A percentile compares a stretch with the other conserved stretches of the same genome.
Conservation (phyloP, 2,888 invertebrate species). For the Choristoneura rosaceana region DNA sequence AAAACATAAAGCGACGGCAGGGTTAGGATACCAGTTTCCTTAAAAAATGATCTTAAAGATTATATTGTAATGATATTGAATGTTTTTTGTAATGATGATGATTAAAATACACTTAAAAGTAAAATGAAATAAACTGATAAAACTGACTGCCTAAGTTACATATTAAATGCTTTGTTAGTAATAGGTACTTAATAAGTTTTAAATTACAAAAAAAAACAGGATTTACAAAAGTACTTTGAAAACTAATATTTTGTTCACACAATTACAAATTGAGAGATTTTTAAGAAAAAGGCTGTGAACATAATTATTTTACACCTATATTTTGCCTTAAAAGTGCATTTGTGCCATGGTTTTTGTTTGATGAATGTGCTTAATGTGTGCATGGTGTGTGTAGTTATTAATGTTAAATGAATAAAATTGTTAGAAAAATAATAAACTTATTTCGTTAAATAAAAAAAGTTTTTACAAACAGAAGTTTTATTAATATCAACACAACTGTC, state of each 20-base stretch:
- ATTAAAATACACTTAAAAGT: too few relatives aligned
- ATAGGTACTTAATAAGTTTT: background rate
- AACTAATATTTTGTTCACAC: constrained; percentile 55
- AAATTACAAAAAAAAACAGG: background rate
- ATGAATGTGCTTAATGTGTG: background rate
- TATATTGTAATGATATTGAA: too few relatives aligned
- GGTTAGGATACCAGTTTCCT: too few relatives aligned
- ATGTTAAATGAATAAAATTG: background rate
- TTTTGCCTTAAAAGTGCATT: constrained; percentile 49
- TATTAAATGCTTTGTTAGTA: too few relatives aligned
- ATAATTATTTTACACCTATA: constrained; percentile 53
- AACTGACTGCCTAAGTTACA: too few relatives aligned
- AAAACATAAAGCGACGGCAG: too few relatives aligned
- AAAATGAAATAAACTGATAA: too few relatives aligned
- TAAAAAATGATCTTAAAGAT: too few relatives aligned
- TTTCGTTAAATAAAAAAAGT: constrained; percentile 29
- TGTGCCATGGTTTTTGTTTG: constrained; percentile 61
- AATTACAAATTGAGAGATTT: constrained; percentile 42
- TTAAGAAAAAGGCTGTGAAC: constrained; percentile 69
- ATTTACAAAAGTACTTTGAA: constrained; percentile 43
- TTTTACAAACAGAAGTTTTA: constrained; percentile 23
- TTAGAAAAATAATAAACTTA: constrained; percentile 12
- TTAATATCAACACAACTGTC: constrained; percentile 3
- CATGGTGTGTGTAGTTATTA: background rate
- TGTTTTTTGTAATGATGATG: background rate